Conservation (phyloP, 2,888 invertebrate species). For the Melinopterus prodromus region DNA sequence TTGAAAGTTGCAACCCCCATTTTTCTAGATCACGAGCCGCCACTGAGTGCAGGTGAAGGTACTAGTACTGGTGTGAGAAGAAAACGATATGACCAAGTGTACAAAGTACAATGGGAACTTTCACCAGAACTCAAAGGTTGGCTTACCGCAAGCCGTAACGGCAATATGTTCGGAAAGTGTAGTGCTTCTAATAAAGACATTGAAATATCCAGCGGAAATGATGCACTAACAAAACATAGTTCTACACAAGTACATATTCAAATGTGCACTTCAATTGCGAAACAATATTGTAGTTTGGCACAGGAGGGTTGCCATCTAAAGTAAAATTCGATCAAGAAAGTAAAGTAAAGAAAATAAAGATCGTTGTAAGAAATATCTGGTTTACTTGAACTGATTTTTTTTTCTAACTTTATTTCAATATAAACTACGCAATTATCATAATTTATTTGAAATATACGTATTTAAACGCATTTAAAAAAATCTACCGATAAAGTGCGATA, state of each 20-base stretch:
- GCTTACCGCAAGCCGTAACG: constrained; percentile 11
- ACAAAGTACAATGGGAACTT: neutral
- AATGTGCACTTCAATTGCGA: neutral
- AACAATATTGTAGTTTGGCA: constrained; percentile 6
- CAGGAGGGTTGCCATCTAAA: neutral
- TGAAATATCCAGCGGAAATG: constrained; percentile 9
- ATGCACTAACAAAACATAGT: neutral
- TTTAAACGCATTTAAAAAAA: no score
- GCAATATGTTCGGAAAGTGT: constrained; percentile 4
- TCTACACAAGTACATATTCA: neutral
- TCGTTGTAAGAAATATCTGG: no score
- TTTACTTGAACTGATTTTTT: neutral
- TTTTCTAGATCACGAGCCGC: no score
- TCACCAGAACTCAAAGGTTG: neutral
- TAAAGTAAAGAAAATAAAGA: neutral
- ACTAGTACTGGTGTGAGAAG: constrained; percentile 13
- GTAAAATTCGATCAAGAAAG: neutral
- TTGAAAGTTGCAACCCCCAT: no score
- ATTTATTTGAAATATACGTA: no score
- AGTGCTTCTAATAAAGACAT: constrained; percentile 7
- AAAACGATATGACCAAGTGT: neutral
- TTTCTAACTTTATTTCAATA: no score
- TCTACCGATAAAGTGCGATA: no score
- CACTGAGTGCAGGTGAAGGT: constrained; percentile 17
- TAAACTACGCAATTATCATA: no score